Evolutionary conservation across 2,113 vertebrate genomes (phyloP).

Genomic region (Forbesichthys papilliferus): DNA sequence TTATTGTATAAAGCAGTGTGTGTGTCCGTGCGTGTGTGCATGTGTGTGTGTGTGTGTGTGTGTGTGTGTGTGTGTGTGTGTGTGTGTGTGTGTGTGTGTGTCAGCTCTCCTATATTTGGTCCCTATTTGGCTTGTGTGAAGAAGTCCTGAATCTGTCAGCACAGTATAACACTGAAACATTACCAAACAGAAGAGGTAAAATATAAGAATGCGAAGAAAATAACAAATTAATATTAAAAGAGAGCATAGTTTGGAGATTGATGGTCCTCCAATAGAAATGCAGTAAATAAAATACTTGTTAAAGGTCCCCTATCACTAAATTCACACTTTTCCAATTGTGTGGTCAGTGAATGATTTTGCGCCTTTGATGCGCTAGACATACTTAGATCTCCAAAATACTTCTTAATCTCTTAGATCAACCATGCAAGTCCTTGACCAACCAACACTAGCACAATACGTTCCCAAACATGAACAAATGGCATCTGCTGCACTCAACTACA

Average conservation of each 20-base stretch:
- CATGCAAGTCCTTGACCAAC: no score
- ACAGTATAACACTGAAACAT: slow-evolving; percentile 37
- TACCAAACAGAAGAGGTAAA: slow-evolving; percentile 4
- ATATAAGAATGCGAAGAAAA: slow-evolving; percentile 14
- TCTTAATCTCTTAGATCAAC: no score
- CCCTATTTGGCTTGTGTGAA: slow-evolving; percentile 36
- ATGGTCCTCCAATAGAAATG: no score
- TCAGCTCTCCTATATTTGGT: slow-evolving; percentile 44
- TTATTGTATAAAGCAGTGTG: neutral
- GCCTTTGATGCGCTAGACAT: no score
- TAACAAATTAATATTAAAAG: neutral
- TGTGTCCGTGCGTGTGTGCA: slow-evolving; percentile 1
- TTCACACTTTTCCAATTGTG: no score
- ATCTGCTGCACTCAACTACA: no score
- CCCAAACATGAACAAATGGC: no score
- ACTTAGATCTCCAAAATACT: no score
- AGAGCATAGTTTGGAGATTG: neutral
- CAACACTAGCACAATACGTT: no score
- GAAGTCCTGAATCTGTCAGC: slow-evolving; percentile 59
- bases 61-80: neutral
- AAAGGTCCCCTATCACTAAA: no score
- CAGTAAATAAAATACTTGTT: no score
- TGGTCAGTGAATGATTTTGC: no score
- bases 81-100: neutral
- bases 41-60: neutral